Percentiles rank a stretch among this genome's conserved stretches.
Evolutionary conservation across 2,888 invertebrate species (phyloP).

Genomic region (Megamerina dolium): DNA sequence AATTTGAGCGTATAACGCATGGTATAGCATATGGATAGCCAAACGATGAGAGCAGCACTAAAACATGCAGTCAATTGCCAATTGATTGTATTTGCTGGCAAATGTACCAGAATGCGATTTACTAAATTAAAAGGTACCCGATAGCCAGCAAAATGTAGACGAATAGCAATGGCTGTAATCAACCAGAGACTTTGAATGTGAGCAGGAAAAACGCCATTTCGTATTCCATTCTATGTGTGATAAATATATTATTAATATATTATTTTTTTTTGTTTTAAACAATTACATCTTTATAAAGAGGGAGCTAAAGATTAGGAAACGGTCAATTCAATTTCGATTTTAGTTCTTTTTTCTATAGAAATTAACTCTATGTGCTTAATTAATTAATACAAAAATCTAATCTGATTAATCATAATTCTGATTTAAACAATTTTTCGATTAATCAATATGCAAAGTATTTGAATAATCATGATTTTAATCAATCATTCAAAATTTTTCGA

Average conservation of each 20-base stretch:
- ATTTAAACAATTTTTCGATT: no score
- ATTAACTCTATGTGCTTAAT: no score
- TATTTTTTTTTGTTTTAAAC: neutral
- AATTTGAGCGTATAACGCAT: slow-evolving; percentile 83
- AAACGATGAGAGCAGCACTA: slow-evolving; percentile 70
- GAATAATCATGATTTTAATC: no score
- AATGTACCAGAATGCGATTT: slow-evolving; percentile 62
- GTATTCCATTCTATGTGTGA: slow-evolving; percentile 77
- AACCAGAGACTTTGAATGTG: slow-evolving; percentile 85
- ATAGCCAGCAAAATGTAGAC: slow-evolving; percentile 71
- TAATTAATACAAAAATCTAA: no score
- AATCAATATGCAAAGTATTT: no score
- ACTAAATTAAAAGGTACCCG: slow-evolving; percentile 81
- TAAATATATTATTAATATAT: neutral
- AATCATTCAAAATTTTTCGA: no score
- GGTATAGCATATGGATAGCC: slow-evolving; percentile 79
- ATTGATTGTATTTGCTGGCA: slow-evolving; percentile 64
- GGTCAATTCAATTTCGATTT: no score
- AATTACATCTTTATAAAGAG: neutral
- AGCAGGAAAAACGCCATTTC: slow-evolving; percentile 94
- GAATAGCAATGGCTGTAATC: slow-evolving; percentile 71
- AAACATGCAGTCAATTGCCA: slow-evolving; percentile 72
- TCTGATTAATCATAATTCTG: no score
- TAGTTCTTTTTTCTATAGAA: no score
- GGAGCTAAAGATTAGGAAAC: no score